Evolutionary conservation across 2,797 vertebrate genomes (phyloP).

Genomic region (Ctenopoma kingsleyae): DNA sequence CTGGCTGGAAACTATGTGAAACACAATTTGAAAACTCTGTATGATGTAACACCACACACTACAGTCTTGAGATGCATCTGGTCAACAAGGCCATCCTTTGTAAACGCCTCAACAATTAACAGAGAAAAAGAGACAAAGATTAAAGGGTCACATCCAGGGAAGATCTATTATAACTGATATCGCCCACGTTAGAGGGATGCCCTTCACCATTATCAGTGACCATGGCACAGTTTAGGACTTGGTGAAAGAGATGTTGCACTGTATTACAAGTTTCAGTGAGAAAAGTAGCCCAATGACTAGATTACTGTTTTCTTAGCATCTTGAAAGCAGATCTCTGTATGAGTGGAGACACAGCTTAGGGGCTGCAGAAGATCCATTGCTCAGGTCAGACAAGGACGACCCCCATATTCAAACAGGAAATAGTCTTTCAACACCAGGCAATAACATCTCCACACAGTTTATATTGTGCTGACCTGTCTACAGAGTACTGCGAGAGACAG

Average conservation of each 20-base stretch:
- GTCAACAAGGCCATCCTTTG: slow-evolving; percentile 80
- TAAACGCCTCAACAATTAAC: slow-evolving; percentile 74
- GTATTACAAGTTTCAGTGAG: slow-evolving; percentile 62
- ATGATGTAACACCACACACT: slow-evolving; percentile 43
- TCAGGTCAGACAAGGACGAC: slow-evolving; percentile 64
- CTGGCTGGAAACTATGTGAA: slow-evolving; percentile 72
- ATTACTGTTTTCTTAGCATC: slow-evolving; percentile 73
- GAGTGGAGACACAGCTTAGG: slow-evolving; percentile 41
- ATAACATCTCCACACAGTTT: slow-evolving; percentile 79
- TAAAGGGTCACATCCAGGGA: slow-evolving; percentile 79
- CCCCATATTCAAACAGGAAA: slow-evolving; percentile 79
- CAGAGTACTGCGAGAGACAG: slow-evolving; percentile 36
- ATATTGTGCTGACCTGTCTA: slow-evolving; percentile 63
- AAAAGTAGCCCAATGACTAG: slow-evolving; percentile 60
- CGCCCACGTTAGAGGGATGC: slow-evolving; percentile 82
- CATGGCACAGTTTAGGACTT: slow-evolving; percentile 51
- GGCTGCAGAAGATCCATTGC: slow-evolving; percentile 49
- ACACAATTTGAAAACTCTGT: slow-evolving; percentile 59
- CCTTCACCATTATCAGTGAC: slow-evolving; percentile 66
- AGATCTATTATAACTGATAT: slow-evolving; percentile 86
- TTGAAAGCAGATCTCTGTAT: slow-evolving; percentile 52
- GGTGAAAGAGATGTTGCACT: slow-evolving; percentile 70
- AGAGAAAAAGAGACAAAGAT: slow-evolving; percentile 73
- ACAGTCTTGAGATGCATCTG: slow-evolving; percentile 65
- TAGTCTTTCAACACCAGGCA: slow-evolving; percentile 76